Base-by-base conservation (phyloP, 2,113 vertebrate genomes). In the Pandion haliaetus region DNA sequence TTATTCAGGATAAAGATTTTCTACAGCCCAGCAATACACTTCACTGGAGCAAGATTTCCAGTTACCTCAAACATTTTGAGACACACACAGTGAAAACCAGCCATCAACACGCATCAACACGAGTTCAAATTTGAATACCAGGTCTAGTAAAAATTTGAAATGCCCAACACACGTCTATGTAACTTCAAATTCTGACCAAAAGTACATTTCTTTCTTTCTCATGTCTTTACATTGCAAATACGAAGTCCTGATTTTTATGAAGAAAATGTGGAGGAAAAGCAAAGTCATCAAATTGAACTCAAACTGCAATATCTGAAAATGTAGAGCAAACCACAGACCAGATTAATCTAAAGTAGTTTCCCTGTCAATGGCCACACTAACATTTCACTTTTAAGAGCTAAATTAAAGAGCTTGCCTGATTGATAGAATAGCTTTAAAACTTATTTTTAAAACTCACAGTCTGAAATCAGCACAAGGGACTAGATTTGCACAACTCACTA, bases 161-260 rank as follows among this genome's bases (percentile, higher is more conserved):
- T 45, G 28, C 21, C 28, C 61, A 76, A 81, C 0, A 2, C 2
- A 86, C 78, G 7, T 59, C 55, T 58, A 14, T 0, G 0, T 14
- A 73, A 86, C 40, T 70, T 85, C 59, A 80, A 82, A 66, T 57
- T 34, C 36, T 25, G n/a, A 88, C 29, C 31, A n/a, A 6, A 88
- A 70, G 19, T n/a, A 70, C 59, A 76, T 36, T 29, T 57, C 15
- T 54, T 78, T 70, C 44, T 57, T 87, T 54, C 47, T 45, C 3
- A 1, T 21, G 38, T 57, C 31, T 80, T 93, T 47, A n/a, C 12
- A 59, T 42, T 59, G 76, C 0, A 4, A 77, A 66, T 40, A 54
- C 0, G 3, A 65, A 90, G 4, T 23, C 17, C 24, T 55, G 32
- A 63, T 86, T 90, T 90, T 92, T 78, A 78, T 70, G n/a, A 81